A percentile compares a stretch with the other conserved stretches of the same genome.
These are phyloP conservation scores for Dromius quadrimaculatus DNA, from an alignment of 2,888 invertebrate species.

Conservation along the genomic window DNA sequence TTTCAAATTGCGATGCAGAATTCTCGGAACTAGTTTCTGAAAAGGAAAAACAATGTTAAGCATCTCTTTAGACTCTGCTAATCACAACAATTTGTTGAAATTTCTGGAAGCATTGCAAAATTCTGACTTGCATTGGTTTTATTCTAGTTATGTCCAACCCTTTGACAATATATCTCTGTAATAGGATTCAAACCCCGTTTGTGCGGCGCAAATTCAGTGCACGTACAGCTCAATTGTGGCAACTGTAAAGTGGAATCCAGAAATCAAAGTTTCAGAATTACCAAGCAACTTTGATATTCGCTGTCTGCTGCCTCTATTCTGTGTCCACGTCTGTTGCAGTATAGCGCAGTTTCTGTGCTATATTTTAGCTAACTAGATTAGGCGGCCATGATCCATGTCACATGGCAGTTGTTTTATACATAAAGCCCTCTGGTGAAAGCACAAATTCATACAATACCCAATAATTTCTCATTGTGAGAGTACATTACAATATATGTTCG, in stretches of 20 bases:
- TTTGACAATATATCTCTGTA: conserved; percentile 10
- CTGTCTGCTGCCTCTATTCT: not conserved
- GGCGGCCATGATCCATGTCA: conserved; percentile 20
- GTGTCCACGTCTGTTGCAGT: not conserved
- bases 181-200: conserved; percentile 22
- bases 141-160: not conserved
- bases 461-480: conserved; percentile 14
- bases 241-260: conserved; percentile 26
- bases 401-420: conserved; percentile 10
- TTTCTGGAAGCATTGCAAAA: no score
- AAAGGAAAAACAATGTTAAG: no score
- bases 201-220: conserved; percentile 13
- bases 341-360: conserved; percentile 17
- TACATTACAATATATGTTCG: no score
- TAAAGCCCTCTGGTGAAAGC: not conserved
- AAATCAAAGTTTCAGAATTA: conserved; percentile 41
- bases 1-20: no score
- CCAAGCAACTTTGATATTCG: conserved; percentile 33
- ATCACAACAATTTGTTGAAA: no score
- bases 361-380: conserved; percentile 39
- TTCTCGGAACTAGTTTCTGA: no score
- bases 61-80: no score
- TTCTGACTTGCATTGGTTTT: no score
- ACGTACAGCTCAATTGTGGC: conserved; percentile 27
- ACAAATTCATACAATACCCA: not conserved